Evolutionary conservation across 2,113 vertebrate species (phyloP), one percentile per base, ranked within the genome.

Genomic region (Erinaceus europaeus): DNA sequence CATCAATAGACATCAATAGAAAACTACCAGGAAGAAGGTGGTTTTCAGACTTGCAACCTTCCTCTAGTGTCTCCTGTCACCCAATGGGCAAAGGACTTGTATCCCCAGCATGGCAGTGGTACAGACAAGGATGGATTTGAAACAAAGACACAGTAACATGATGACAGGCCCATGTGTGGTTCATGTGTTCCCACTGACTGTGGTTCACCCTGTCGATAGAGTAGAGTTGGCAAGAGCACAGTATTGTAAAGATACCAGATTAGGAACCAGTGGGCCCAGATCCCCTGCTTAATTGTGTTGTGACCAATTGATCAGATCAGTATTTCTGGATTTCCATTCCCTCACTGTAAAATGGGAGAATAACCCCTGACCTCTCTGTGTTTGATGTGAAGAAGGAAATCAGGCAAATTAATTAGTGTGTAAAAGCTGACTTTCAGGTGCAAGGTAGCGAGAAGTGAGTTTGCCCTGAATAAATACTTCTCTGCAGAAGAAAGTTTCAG

Each of bases 91-190:
- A 18, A 27, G 27, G 25, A 57, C 27, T 44, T 46, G 57, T 23
- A 64, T 11, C 5, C 46, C 25, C 36, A 29, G 40, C 9, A 23
- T 18, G 40, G 46, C 29, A 42, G 29, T 14, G n/a, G 29, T 17
- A 42, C 8, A n/a, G 61, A 64, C 61, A 89, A 57, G 9, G 50
- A 17, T 23, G 2, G 23, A 3, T 34, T 84, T 67, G 67, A 72
- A 62, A 78, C 25, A 9, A 11, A 55, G 29, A 36, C 32, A 84
- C 21, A 10, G 1, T 53, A 50, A 29, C 5, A 29, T 65, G 4
- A 15, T 44, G 64, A 40, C 32, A 2, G 27, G 29, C 9, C 9
- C 9, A 0, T 4, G n/a, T 11, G 27, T 0, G 29, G 21, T 3
- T 0, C 34, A 2, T 57, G 53, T 20, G 34, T 42, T 86, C 32